Base-by-base conservation (phyloP, 2,797 vertebrate species). In the Hipposideros larvatus region DNA sequence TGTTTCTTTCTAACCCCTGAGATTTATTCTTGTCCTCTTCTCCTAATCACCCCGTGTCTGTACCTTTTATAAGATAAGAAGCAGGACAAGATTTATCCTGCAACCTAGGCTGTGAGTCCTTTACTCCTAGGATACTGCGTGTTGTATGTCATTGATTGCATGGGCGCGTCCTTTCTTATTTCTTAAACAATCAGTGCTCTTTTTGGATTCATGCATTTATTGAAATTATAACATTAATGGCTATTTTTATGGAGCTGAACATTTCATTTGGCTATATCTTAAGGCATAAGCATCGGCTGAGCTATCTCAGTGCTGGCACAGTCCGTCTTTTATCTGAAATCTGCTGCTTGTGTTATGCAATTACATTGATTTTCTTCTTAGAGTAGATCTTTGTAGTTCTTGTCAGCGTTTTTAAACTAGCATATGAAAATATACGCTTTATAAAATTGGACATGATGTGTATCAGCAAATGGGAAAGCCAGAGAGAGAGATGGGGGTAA, bases 121-220 rank as follows among this genome's bases (percentile, higher is more conserved):
- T 73, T 74, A 77, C 59, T 87, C 82, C 70, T 77, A 53, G 68
- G 84, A 53, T 41, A 73, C 53, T 95, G 46, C 28, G 43, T n/a
- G 63, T 91, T 43, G 61, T 70, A 66, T 94, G 96, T 84, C 75
- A 91, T 68, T 89, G 74, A 34, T 79, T 96, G 51, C 73, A 53
- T 85, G 73, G 91, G 80, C 87, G 71, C 31, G 71, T 89, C 57
- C 70, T 75, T 90, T 94, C 83, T 31, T 31, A 55, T 61, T 97
- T 78, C 90, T 89, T 89, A 31, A 91, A 90, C 82, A 95, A 95
- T 91, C 97, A 95, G 84, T 87, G 86, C 78, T 94, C 28, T 95
- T 97, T 96, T 92, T 80, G 10, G 94, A 66, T 96, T 97, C 98
- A 97, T 96, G 91, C 65, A 19, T 92, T 93, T 96, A 71, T 96